Conservation (phyloP, 2,113 vertebrate genomes). For the Pheucticus melanocephalus region DNA sequence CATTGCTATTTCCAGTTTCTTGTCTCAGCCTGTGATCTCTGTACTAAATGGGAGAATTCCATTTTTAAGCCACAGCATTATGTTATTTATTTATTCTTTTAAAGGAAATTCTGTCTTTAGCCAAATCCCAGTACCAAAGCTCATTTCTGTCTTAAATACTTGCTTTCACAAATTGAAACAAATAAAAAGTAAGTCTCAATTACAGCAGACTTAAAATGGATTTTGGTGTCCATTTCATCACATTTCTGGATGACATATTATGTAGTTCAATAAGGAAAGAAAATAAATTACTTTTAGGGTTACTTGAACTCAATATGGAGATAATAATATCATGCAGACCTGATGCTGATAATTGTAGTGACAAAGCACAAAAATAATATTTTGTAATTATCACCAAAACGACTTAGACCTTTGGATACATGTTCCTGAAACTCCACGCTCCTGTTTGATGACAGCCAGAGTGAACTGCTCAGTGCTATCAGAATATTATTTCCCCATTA, state of each 20-base stretch:
- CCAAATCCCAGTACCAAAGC: not conserved
- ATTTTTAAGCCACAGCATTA: not conserved
- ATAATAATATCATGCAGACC: not conserved
- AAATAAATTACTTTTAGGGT: not conserved
- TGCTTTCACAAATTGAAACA: not conserved
- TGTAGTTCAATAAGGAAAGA: not conserved
- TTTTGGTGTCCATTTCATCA: not conserved
- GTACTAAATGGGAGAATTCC: not conserved
- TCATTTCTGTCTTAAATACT: not conserved
- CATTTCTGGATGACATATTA: not conserved
- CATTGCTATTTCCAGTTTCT: not conserved
- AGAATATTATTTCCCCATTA: not conserved
- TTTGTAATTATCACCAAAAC: not conserved
- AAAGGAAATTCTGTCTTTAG: not conserved
- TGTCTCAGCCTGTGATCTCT: no score
- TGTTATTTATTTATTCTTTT: not conserved
- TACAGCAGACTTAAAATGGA: not conserved
- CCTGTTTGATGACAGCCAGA: not conserved
- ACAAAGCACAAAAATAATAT: accelerated
- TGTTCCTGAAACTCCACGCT: not conserved
- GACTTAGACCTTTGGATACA: not conserved
- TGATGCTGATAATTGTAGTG: not conserved
- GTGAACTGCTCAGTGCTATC: not conserved
- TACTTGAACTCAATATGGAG: not conserved
- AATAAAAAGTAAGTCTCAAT: not conserved